These are phyloP conservation scores for Bufo bufo DNA, from an alignment of 2,113 vertebrate species.

Conservation along the genomic window DNA sequence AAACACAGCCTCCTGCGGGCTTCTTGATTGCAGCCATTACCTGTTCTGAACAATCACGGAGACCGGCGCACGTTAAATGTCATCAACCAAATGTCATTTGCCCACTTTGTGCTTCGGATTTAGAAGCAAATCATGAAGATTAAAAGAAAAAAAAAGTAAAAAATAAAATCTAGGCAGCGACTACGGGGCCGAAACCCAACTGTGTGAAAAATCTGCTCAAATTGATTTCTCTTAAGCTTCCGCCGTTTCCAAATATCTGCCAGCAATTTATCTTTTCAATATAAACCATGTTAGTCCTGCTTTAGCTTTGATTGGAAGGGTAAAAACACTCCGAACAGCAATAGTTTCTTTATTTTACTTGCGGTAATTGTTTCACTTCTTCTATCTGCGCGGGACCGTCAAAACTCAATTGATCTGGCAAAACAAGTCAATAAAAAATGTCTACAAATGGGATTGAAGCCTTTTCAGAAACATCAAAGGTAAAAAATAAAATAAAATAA, in stretches of 20 bases:
- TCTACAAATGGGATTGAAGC: conserved; percentile 60
- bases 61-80: conserved; percentile 18
- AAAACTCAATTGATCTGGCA: conserved; percentile 61
- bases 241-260: conserved; percentile 51
- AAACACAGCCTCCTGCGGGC: background rate
- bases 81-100: conserved; percentile 40
- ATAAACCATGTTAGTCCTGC: conserved; percentile 60
- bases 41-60: conserved; percentile 19
- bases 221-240: conserved; percentile 50
- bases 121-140: conserved; percentile 36
- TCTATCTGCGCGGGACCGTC: conserved; percentile 57
- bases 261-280: conserved; percentile 67
- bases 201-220: conserved; percentile 48
- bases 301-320: conserved; percentile 46
- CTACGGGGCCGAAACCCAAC: conserved; percentile 5
- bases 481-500: conserved; percentile 24
- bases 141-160: conserved; percentile 16
- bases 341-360: conserved; percentile 58
- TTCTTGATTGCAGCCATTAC: conserved; percentile 8
- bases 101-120: background rate
- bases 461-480: conserved; percentile 53
- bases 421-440: conserved; percentile 59
- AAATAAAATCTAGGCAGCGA: background rate
- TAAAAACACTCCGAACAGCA: conserved; percentile 57
- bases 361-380: conserved; percentile 61